phyloP scores from a whole-genome alignment of 2,113 vertebrate genomes.

The Synchiropus splendidus region DNA sequence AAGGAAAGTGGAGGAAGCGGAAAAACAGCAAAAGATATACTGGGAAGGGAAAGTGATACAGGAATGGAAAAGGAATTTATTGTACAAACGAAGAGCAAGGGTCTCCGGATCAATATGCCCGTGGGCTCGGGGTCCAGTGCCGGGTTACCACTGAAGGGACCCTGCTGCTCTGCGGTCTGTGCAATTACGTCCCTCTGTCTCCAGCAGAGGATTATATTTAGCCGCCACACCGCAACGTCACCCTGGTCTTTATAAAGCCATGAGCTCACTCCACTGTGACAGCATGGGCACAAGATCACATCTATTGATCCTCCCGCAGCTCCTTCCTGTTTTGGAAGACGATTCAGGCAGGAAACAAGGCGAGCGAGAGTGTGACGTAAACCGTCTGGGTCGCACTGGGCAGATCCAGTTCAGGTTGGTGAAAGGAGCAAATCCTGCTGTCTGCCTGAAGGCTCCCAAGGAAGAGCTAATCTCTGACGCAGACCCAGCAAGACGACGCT shows the following conservation, averaged over 20 bases:
- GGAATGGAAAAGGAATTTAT: conserved; percentile 34
- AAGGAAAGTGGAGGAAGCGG: conserved; percentile 37
- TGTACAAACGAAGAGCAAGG: conserved; percentile 31
- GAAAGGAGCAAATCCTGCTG: conserved; percentile 23
- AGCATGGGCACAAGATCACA: conserved; percentile 69
- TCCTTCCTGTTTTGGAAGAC: conserved; percentile 62
- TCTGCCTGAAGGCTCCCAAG: conserved; percentile 7
- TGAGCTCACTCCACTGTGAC: conserved; percentile 69
- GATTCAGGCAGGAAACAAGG: conserved; percentile 38
- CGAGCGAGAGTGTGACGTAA: conserved; percentile 53
- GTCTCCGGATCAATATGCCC: conserved; percentile 56
- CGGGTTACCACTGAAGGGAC: conserved; percentile 53
- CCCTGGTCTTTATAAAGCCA: conserved; percentile 69
- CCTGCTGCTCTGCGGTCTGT: conserved; percentile 40
- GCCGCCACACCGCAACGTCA: conserved; percentile 58
- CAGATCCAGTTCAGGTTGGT: conserved; percentile 50
- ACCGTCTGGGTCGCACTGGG: conserved; percentile 52
- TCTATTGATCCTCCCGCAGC: conserved; percentile 59
- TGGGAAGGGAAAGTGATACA: conserved; percentile 26
- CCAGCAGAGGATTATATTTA: conserved; percentile 72
- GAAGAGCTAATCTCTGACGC: conserved; percentile 26
- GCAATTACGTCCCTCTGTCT: conserved; percentile 67
- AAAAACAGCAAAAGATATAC: conserved; percentile 25
- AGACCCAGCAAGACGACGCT: conserved; percentile 36
- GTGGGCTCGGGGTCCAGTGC: conserved; percentile 51